Conservation (phyloP, 2,888 invertebrate genomes). For the Phalera bucephala region DNA sequence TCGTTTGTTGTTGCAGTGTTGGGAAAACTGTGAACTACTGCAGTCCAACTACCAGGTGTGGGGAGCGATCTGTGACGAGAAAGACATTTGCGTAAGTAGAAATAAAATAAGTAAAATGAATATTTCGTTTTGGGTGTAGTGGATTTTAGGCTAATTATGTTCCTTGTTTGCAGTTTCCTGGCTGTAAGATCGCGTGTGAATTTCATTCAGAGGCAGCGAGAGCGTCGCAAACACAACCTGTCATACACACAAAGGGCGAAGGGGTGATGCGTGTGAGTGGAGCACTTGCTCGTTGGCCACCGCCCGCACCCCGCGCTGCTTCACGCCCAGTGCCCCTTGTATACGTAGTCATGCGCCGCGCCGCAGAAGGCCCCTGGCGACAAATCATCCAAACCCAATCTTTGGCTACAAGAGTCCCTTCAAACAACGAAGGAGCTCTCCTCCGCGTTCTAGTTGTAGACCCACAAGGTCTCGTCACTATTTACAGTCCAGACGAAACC, state of each 20-base stretch:
- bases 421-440: constrained; percentile 85
- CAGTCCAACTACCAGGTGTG: constrained; percentile 88
- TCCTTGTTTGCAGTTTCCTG: constrained; percentile 84
- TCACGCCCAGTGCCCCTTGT: constrained; percentile 84
- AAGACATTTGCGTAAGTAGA: constrained; percentile 88
- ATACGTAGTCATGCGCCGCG: constrained; percentile 87
- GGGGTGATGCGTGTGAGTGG: constrained; percentile 86
- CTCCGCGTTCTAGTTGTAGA: constrained; percentile 87
- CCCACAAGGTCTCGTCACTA: constrained; percentile 87
- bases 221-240: constrained; percentile 86
- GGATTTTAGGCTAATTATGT: constrained; percentile 3
- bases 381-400: constrained; percentile 87
- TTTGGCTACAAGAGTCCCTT: constrained; percentile 84
- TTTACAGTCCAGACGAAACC: constrained; percentile 86
- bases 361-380: constrained; percentile 85
- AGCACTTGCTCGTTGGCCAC: constrained; percentile 85
- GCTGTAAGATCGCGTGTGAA: constrained; percentile 88
- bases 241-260: constrained; percentile 87
- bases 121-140: constrained; percentile 1
- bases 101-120: constrained; percentile 11
- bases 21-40: constrained; percentile 89
- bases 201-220: constrained; percentile 86
- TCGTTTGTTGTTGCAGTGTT: constrained; percentile 85
- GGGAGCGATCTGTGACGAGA: constrained; percentile 88
- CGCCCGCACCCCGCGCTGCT: constrained; percentile 82